Evolutionary conservation across 2,888 invertebrate species (phyloP), one percentile per base, ranked within the genome.

Genomic region (Drosophila subquinaria): DNA sequence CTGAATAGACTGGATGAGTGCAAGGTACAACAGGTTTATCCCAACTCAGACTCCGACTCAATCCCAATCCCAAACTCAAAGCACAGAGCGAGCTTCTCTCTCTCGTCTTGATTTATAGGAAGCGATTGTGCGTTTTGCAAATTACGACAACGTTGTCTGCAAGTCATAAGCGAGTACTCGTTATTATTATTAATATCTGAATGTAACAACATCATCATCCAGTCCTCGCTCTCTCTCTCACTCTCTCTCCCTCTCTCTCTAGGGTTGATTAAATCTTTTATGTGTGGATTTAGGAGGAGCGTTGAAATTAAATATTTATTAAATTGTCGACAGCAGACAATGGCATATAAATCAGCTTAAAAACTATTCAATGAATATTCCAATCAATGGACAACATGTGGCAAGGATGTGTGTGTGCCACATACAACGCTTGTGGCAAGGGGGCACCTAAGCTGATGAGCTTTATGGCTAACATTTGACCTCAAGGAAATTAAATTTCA

Each of bases 351-450:
- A 89, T 89, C 89, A 89, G 89, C 89, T 89, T 90, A 89, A 79
- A 84, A 90, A 90, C 88, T 90, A 85, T 90, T 89, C 90, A 90
- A 90, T 90, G 90, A 90, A 89, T 90, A 89, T 90, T 90, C 88
- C 82, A 90, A 89, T 89, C 90, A 89, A 89, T 87, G 79, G 69
- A 66, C 70, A 75, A 71, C 69, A 86, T 48, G 59, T 36, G 27
- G 33, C 60, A 60, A 36, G 40, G 30, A 48, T 43, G 36, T 38
- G 17, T 50, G 23, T 15, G 53, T 11, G 8, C 53, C 52, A 20
- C 27, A 23, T 5, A 23, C 23, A 23, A 4, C 23, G 23, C 57
- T 23, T 11, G 47, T 4, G 8, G 15, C 40, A 20, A 3, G 48
- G n/a, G 5, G 11, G 48, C 15, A 48, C 53, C 63, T 50, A 15